Evolutionary conservation across 1,140 invertebrate genomes (phyloP).

Genomic region (Drosophila kepulauana): DNA sequence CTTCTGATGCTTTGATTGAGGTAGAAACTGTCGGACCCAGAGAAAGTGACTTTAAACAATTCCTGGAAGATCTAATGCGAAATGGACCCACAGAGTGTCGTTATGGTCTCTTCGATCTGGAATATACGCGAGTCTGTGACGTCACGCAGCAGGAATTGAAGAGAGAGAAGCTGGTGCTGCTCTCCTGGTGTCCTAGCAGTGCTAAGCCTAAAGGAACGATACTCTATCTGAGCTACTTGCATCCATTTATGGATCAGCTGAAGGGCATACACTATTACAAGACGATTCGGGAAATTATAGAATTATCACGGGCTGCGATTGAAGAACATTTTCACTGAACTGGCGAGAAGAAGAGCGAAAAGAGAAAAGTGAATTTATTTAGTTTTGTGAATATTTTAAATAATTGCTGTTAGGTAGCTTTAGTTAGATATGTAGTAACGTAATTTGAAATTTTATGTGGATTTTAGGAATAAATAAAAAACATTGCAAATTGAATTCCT

Average conservation of each 20-base stretch:
- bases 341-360: neutral
- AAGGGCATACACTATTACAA: conserved; percentile 32
- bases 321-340: conserved; percentile 10
- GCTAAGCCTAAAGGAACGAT: conserved; percentile 33
- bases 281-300: conserved; percentile 1
- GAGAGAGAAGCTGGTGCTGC: conserved; percentile 22
- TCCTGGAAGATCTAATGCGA: conserved; percentile 29
- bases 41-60: conserved; percentile 25
- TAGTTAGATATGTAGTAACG: neutral
- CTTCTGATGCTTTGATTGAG: conserved; percentile 4
- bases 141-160: conserved; percentile 22
- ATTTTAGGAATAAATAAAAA: neutral
- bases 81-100: conserved; percentile 27
- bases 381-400: neutral
- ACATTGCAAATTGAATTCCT: too few relatives aligned
- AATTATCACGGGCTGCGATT: conserved; percentile 20
- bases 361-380: neutral
- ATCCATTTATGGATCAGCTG: conserved; percentile 18
- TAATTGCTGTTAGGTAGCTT: neutral
- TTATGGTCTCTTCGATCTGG: conserved; percentile 40
- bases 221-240: conserved; percentile 27
- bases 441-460: too few relatives aligned
- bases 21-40: conserved; percentile 24
- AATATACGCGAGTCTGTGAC: conserved; percentile 25
- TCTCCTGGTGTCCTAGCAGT: conserved; percentile 33